Evolutionary conservation across 2,888 invertebrate genomes (phyloP), one percentile per base, ranked within the genome.

Genomic region (Catocala fraxini): DNA sequence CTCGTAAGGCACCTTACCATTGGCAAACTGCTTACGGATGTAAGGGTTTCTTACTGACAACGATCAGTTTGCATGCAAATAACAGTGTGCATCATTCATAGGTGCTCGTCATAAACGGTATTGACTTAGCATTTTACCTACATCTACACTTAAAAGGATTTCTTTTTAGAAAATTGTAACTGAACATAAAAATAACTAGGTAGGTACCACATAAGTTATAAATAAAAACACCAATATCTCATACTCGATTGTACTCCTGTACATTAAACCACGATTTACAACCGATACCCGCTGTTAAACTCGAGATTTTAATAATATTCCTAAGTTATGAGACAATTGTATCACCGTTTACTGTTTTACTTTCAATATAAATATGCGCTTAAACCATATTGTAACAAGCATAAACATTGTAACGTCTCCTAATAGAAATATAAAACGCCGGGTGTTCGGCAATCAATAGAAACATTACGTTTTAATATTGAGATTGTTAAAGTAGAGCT

Each of bases 251-350:
- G 67, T 75, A 75, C 63, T 58, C 55, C 59, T 63, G 45, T 66
- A 65, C 69, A 69, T 78, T 73, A 76, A 68, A 77, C 51, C 47
- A 60, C 46, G 67, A 77, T 77, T 75, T 77, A 77, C 59, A 69
- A 62, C 73, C 70, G 64, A 33, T 56, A 33, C 25, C 47, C 63
- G 65, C 55, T 59, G 53, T 67, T 63, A 65, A 67, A 49, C 46
- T 71, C 48, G 57, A 61, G 56, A 63, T 69, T 72, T 63, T 68
- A 63, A 70, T 65, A 68, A 67, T 75, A 66, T 73, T 70, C 45
- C 65, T 66, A 61, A 67, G 54, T 68, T 75, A 77, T 63, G 47
- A 48, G 53, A 54, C 59, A 56, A 70, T 67, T 67, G 64, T 63
- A 48, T 55, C 56, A 51, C 47, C 35, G 58, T 39, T 43, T 59